Conservation (phyloP, 2,888 invertebrate genomes). For the Stenoptilia bipunctidactyla region DNA sequence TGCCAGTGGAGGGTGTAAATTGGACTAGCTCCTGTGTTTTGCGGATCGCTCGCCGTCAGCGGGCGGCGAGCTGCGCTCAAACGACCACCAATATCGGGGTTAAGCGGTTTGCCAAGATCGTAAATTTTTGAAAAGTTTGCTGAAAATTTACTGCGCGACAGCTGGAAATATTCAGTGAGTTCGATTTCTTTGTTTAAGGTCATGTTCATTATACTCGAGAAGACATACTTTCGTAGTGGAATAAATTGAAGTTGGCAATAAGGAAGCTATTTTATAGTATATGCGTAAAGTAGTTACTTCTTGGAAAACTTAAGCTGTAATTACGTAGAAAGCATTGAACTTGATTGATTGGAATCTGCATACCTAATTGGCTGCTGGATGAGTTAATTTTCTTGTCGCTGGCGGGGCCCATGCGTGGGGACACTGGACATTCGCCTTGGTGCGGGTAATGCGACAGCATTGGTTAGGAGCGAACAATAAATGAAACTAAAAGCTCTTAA, state of each 20-base stretch:
- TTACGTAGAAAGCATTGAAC: no score
- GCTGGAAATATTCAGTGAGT: slow-evolving; percentile 18
- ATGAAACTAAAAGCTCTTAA: no score
- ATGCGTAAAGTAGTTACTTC: background rate
- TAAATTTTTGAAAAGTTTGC: slow-evolving; percentile 28
- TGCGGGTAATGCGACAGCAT: background rate
- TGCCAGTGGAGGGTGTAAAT: slow-evolving; percentile 18
- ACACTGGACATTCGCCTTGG: no score
- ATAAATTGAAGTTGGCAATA: background rate
- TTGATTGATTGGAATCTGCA: background rate
- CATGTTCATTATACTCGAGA: no score
- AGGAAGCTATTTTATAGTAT: background rate
- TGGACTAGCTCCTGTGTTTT: slow-evolving; percentile 25
- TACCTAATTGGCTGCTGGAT: background rate
- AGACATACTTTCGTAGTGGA: background rate
- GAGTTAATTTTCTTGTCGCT: background rate
- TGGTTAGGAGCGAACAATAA: background rate
- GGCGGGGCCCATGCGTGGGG: no score
- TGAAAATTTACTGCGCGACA: slow-evolving; percentile 21
- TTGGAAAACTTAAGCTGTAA: background rate
- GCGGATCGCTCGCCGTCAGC: slow-evolving; percentile 29
- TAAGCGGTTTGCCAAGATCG: slow-evolving; percentile 24
- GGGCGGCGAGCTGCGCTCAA: slow-evolving; percentile 7
- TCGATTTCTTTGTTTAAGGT: background rate
- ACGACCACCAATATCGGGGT: slow-evolving; percentile 25